Evolutionary conservation across 2,888 invertebrate species (phyloP), one percentile per base, ranked within the genome.

Genomic region (Netelia inedita): DNA sequence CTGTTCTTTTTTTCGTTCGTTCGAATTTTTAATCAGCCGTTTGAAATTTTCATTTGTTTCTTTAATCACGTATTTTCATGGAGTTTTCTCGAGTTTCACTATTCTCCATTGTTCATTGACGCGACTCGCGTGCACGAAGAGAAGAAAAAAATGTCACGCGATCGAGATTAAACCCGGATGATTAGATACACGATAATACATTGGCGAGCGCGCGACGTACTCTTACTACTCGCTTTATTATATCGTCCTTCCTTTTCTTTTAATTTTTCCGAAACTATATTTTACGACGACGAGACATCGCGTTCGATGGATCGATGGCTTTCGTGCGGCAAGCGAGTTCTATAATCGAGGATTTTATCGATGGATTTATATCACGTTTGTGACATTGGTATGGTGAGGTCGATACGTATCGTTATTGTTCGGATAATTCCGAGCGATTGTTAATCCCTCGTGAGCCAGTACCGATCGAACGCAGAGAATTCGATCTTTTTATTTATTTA

Each of bases 181-280:
- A 83, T 83, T 79, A 83, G 82, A 83, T 83, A 73, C 65, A 65
- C 68, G 79, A 83, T 74, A 83, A 79, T 53, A 59, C 35, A 72
- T 59, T 23, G 41, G 59, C 66, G 28, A 41, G 81, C 19, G 55
- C 28, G 66, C 71, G 46, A 72, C 19, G 21, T 21, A 43, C 74
- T 83, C 79, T 71, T 23, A 23, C 75, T 71, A n/a, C n/a, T n/a
- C n/a, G n/a, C 57, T 69, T 73, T 66, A 35, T 35, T 35, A 6
- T 35, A 35, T 35, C 35, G 35, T 35, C 35, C 55, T 61, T 65
- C 63, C 63, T 73, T 78, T 53, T n/a, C 46, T 41, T 53, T 41
- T n/a, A 19, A 23, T 41, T 53, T 72, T 23, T 73, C 43, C 55
- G 14, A 65, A 41, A n/a, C n/a, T 79, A 63, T 61, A 57, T 75